Conservation (phyloP, 2,888 invertebrate genomes). For the Dione juno region DNA sequence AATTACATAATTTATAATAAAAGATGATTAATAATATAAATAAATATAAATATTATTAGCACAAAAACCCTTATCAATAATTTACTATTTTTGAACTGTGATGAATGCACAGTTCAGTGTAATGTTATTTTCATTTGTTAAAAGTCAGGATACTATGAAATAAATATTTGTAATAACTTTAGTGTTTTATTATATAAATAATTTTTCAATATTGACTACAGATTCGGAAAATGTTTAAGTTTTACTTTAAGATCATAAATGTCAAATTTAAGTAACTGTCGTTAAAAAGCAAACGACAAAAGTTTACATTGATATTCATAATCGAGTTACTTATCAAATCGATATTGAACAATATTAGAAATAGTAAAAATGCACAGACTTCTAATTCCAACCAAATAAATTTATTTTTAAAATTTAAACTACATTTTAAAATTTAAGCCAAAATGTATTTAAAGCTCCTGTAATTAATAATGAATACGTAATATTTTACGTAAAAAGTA, state of each 20-base stretch:
- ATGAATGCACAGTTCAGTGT: too few relatives aligned
- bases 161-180: not conserved
- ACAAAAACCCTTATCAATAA: too few relatives aligned
- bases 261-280: conserved; percentile 83
- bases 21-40: too few relatives aligned
- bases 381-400: not conserved
- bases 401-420: not conserved
- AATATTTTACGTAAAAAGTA: too few relatives aligned
- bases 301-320: conserved; percentile 12
- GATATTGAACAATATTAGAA: not conserved
- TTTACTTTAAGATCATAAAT: conserved; percentile 63
- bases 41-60: too few relatives aligned
- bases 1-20: too few relatives aligned
- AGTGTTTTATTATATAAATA: not conserved
- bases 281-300: conserved; percentile 42
- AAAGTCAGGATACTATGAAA: too few relatives aligned
- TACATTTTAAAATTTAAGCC: not conserved
- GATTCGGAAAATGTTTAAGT: conserved; percentile 65
- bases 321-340: not conserved
- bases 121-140: too few relatives aligned
- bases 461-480: too few relatives aligned
- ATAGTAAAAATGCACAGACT: not conserved
- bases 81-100: too few relatives aligned
- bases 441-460: too few relatives aligned
- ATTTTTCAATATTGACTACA: conserved; percentile 49